Evolutionary conservation across 1,140 invertebrate species (phyloP), one percentile per base, ranked within the genome.

Genomic region (Psilanteris sp.): DNA sequence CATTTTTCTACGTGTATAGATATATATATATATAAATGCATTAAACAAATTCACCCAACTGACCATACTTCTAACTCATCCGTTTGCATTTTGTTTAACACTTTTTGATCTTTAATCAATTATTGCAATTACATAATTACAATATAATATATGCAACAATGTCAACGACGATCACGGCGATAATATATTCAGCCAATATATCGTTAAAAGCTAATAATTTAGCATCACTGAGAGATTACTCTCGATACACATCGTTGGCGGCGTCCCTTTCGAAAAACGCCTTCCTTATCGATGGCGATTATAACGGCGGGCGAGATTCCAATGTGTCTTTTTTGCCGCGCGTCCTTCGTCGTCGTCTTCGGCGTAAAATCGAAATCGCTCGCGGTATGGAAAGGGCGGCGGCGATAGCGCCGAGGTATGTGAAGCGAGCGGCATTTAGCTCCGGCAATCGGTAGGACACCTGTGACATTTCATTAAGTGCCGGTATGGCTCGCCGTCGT

Each of bases 391-490:
- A 67, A 73, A 72, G 76, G 70, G 62, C 55, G 72, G 57, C 59
- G 70, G 50, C 71, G 77, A 59, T 68, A 67, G 50, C 41, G 41
- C 52, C 81, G 78, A 75, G 78, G 75, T 83, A 84, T 86, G 81
- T 79, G 82, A 85, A 85, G 76, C 77, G 79, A 79, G 81, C 82
- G 84, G 84, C 85, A 84, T 86, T 85, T 85, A 83, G 54, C 57
- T 76, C 75, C 64, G 67, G 81, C 81, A 80, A 87, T 86, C 84
- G 80, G 79, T 83, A 86, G 83, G 85, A 85, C 85, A 88, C 84
- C 85, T 86, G 85, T 87, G 85, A 88, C 86, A 87, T 88, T 87
- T 88, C 84, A 86, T 88, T 87, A 86, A 86, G 81, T 83, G 79
- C 77, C 80, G 72, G 57, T 73, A 54, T 57, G 57, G 55, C 66